Evolutionary conservation across 2,888 invertebrate genomes (phyloP), one percentile per base, ranked within the genome.

Genomic region (Venustoraphidia nigricollis): DNA sequence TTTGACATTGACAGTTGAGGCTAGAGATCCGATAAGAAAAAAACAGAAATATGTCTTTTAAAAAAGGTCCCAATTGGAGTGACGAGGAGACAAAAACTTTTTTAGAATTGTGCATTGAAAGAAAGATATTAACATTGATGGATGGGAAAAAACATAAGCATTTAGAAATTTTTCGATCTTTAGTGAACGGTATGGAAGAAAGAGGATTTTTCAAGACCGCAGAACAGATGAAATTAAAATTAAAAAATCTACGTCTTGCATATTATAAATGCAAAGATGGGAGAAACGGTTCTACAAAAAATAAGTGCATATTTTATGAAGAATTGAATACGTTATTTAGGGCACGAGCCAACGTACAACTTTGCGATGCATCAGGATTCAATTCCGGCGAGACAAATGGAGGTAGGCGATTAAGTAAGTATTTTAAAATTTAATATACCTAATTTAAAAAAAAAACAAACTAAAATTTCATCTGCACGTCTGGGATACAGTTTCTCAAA

Each of bases 191-290:
- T 17, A 44, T 44, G 44, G 35, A 35, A 13, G 36, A 11, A 10
- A 44, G 14, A 44, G 13, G n/a, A 9, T 44, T 44, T 10, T 27
- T 10, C 13, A 34, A 44, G 36, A 44, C 44, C 13, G 44, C 34
- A 6, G 44, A 34, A 13, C 34, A 44, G 36, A 44, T 44, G 44
- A 44, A 44, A 34, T 44, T 44, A 10, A 44, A 44, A 44, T 44
- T 44, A 27, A 44, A 44, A 34, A 44, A 44, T 44, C 36, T 34
- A 36, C 35, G 36, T 13, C 34, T 44, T 10, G 44, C 44, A 17
- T 44, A 44, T 44, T 44, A 44, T 34, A 44, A 44, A 10, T 44
- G 44, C 34, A 44, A 44, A 27, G n/a, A 44, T 34, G 27, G 34
- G 13, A 44, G 9, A 34, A 44, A 36, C 27, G 44, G 44, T 34